Base-by-base conservation (phyloP, 2,113 vertebrate species). In the Alligator sinensis region DNA sequence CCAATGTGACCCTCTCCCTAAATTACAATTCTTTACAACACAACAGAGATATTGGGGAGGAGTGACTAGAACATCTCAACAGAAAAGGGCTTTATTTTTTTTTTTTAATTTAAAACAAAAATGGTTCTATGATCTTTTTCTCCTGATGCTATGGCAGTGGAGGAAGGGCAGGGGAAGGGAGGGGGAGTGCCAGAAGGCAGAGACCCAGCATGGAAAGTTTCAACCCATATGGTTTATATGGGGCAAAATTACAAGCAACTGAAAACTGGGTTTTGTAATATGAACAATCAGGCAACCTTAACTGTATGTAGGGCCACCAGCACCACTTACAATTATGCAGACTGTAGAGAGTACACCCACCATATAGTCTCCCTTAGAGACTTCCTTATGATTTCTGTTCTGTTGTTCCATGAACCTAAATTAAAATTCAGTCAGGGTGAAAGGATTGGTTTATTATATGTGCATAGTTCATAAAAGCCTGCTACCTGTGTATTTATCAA, bases 361-460 rank as follows among this genome's bases (percentile, higher is more conserved):
- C 62, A 64, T 59, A 66, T 13, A 27, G 6, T 72, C 2, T 12
- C 2, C 15, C 30, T 74, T 80, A 7, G 58, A 77, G 34, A 11
- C 82, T 88, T 81, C 86, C 61, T 66, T 89, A 94, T 90, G 81
- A 59, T 93, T 70, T 86, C 55, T 62, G 4, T 59, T 87, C 77
- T 57, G 59, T 84, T 90, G 47, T 77, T 96, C 59, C 75, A 81
- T 54, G 34, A 92, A 89, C 92, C 14, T 61, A 77, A 96, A 91
- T 93, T 95, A 91, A 88, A 94, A 94, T 66, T 77, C 66, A 78
- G 86, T 88, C 76, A 82, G 66, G 89, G 86, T 94, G 92, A 96
- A 96, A 94, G 78, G 21, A 81, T 25, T 76, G 55, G 89, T 95
- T 96, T 80, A 24, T 62, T 91, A 12, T 66, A 47, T 28, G 34